phyloP scores from a whole-genome alignment of 2,113 vertebrate genomes.

The Passer montanus region DNA sequence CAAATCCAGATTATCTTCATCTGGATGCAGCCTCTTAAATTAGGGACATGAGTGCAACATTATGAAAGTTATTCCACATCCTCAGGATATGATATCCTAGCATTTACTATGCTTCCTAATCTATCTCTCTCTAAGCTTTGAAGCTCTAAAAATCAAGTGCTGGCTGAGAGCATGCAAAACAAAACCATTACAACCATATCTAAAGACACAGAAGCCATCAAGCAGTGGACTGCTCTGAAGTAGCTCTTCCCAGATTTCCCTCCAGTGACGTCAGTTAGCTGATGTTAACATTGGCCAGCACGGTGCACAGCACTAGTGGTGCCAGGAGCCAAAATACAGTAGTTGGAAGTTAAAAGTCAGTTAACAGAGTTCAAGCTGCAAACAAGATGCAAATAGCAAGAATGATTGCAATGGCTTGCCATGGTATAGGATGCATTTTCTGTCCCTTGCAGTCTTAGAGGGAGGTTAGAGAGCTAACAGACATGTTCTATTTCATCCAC shows the following conservation, averaged over 20 bases:
- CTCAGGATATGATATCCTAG: background rate
- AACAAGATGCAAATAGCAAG: background rate
- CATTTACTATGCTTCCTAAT: background rate
- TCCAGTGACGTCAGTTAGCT: background rate
- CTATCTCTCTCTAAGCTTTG: background rate
- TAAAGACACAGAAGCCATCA: background rate
- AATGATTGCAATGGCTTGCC: fast-evolving
- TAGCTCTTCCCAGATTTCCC: background rate
- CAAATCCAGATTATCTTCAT: background rate
- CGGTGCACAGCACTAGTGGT: background rate
- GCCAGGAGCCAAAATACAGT: background rate
- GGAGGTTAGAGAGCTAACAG: background rate
- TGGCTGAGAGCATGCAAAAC: background rate
- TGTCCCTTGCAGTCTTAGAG: background rate
- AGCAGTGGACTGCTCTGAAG: background rate
- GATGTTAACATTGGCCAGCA: background rate
- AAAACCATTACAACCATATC: background rate
- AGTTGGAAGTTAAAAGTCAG: background rate
- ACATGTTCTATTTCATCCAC: background rate
- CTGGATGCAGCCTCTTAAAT: background rate
- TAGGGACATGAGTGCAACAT: fast-evolving
- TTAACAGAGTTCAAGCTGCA: background rate
- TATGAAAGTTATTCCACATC: background rate
- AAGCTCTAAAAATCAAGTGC: background rate
- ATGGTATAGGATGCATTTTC: background rate